Conservation (phyloP, 1,140 invertebrate genomes). For the Oreohelix idahoensis region DNA sequence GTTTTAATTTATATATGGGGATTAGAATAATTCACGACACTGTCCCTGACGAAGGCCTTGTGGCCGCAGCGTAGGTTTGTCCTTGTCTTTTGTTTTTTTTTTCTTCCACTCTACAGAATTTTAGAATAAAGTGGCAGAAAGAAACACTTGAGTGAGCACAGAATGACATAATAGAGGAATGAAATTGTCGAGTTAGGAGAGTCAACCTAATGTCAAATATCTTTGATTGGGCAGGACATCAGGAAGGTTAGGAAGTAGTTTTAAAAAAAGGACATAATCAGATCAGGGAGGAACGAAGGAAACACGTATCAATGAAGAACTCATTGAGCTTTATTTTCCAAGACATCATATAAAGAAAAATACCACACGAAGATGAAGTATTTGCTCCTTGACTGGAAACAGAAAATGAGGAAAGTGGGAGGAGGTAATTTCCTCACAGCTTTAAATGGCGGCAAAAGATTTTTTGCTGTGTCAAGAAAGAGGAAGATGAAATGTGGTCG, state of each 20-base stretch:
- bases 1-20: too few species aligned
- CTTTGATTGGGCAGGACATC: background rate
- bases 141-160: background rate
- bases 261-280: background rate
- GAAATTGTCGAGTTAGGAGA: background rate
- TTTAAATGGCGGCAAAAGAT: slow-evolving; percentile 5
- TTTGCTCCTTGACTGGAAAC: slow-evolving; percentile 16
- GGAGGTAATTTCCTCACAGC: slow-evolving; percentile 1
- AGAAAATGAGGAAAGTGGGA: background rate
- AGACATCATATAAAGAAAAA: background rate
- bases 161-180: background rate
- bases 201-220: background rate
- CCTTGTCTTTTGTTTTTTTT: too few species aligned
- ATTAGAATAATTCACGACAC: too few species aligned
- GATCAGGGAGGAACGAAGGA: background rate
- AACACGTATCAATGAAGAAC: background rate
- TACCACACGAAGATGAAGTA: background rate
- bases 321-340: background rate
- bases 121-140: background rate
- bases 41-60: too few species aligned
- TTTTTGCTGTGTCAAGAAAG: background rate
- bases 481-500: background rate
- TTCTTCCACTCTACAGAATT: too few species aligned
- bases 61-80: too few species aligned
- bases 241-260: background rate